These are phyloP conservation scores for Hippasteria phrygiana DNA, from an alignment of 53 echinoderm and acorn worm species.

Conservation along the genomic window DNA sequence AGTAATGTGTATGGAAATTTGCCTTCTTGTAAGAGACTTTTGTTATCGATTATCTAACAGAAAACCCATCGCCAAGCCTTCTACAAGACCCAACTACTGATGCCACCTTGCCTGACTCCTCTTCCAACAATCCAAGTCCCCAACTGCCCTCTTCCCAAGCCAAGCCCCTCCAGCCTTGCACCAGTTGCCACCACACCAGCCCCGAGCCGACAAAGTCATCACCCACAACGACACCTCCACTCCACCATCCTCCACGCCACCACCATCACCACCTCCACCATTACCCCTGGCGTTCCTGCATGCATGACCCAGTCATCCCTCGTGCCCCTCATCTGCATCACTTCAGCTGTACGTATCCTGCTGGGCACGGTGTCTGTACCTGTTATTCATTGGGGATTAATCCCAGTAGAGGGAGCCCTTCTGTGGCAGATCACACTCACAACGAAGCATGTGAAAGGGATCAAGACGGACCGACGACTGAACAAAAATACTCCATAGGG, in stretches of 20 bases:
- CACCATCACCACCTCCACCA: slow-evolving; percentile 49
- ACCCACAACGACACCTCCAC: background rate
- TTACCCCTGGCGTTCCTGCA: slow-evolving; percentile 46
- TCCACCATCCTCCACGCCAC: background rate
- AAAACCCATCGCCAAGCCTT: slow-evolving; percentile 6
- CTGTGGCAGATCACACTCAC: background rate
- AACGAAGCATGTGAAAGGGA: background rate
- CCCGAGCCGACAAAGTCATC: background rate
- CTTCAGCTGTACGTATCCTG: slow-evolving; percentile 24
- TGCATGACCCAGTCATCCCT: slow-evolving; percentile 19
- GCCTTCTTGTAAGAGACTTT: too few relatives aligned
- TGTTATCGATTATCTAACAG: background rate
- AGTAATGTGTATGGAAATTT: too few relatives aligned
- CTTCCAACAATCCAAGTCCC: slow-evolving; percentile 12
- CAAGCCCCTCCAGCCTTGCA: slow-evolving; percentile 24
- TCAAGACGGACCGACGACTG: background rate
- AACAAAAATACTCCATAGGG: background rate
- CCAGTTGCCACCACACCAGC: background rate
- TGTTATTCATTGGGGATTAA: slow-evolving; percentile 3
- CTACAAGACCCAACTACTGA: background rate
- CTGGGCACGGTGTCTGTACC: slow-evolving; percentile 12
- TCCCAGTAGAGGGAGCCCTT: slow-evolving; percentile 20
- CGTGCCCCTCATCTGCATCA: slow-evolving; percentile 39
- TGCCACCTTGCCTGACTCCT: background rate
- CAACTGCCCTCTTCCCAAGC: background rate